These are phyloP conservation scores for Lycaon pictus DNA, from an alignment of 2,113 vertebrate species.

Conservation along the genomic window DNA sequence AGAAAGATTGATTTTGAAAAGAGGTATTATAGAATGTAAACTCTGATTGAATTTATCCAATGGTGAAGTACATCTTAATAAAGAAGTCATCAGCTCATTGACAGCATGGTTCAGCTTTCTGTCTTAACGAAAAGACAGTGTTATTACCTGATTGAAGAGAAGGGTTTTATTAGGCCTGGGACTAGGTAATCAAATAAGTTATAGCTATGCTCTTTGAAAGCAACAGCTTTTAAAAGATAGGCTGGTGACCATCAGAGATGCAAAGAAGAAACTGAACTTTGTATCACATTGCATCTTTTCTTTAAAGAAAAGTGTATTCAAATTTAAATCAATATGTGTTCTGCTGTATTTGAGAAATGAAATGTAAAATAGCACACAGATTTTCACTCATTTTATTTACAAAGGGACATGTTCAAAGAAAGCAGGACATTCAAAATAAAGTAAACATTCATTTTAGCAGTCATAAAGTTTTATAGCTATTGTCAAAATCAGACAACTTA, in stretches of 20 bases:
- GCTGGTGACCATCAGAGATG: not conserved
- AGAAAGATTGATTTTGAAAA: not conserved
- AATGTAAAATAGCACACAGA: not conserved
- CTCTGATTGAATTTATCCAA: not conserved
- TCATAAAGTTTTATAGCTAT: conserved; percentile 16
- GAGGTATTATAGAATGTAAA: not conserved
- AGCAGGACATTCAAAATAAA: conserved; percentile 32
- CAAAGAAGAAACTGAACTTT: not conserved
- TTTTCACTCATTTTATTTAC: conserved; percentile 56
- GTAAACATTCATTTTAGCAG: conserved; percentile 51
- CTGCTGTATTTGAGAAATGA: not conserved
- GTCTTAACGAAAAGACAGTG: not conserved
- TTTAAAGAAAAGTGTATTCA: not conserved
- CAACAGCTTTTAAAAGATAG: not conserved
- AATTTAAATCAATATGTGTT: conserved; percentile 1
- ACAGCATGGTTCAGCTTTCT: not conserved
- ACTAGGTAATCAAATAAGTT: not conserved
- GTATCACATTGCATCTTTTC: not conserved
- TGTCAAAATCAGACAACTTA: conserved; percentile 46
- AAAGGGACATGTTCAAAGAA: conserved; percentile 19
- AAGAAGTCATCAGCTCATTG: not conserved
- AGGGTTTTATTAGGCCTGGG: not conserved
- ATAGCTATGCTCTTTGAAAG: not conserved
- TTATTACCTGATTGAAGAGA: not conserved
- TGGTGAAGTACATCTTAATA: not conserved